Evolutionary conservation across 2,797 vertebrate genomes (phyloP).

Genomic region (Molossus molossus): DNA sequence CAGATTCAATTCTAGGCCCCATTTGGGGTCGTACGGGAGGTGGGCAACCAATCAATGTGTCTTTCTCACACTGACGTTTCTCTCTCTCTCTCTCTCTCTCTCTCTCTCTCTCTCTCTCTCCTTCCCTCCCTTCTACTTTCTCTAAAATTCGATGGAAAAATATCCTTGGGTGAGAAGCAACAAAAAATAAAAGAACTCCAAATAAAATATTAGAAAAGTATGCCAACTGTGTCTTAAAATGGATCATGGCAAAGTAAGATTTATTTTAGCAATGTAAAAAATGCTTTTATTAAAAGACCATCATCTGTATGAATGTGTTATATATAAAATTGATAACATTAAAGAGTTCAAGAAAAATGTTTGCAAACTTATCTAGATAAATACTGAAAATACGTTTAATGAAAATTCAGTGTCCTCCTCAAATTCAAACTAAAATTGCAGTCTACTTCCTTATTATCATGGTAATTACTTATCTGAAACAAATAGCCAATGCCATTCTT

Average conservation of each 20-base stretch:
- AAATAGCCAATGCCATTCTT: neutral
- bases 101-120: neutral
- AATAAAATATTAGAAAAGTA: neutral
- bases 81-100: neutral
- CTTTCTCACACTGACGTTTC: neutral
- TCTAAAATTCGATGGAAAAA: neutral
- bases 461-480: slow-evolving; percentile 9
- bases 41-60: neutral
- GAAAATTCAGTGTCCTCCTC: neutral
- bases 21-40: neutral
- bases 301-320: neutral
- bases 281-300: neutral
- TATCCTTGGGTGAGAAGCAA: neutral
- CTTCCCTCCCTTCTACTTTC: no score
- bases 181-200: neutral
- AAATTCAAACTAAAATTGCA: slow-evolving; percentile 10
- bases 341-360: neutral
- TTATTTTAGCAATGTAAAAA: neutral
- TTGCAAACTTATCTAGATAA: neutral
- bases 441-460: neutral
- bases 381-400: slow-evolving; percentile 17
- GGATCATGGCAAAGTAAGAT: slow-evolving; percentile 1
- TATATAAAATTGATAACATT: neutral
- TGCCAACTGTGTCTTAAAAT: neutral
- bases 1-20: no score